Evolutionary conservation across 2,113 vertebrate species (phyloP).

Genomic region (Myotis davidii): DNA sequence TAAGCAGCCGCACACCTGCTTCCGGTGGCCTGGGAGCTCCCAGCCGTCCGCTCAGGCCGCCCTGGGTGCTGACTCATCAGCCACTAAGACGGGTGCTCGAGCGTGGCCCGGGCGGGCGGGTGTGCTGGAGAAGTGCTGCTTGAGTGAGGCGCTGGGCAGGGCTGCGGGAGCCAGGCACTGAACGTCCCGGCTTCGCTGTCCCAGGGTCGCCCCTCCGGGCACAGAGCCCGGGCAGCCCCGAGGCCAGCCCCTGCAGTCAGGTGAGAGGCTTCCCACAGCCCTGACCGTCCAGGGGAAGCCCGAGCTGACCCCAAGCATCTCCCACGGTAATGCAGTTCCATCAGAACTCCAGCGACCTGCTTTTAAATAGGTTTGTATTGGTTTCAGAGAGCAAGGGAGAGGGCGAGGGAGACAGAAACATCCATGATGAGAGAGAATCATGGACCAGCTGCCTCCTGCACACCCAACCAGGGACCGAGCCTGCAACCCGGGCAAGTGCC

Average conservation of each 20-base stretch:
- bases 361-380: no score
- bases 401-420: no score
- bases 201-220: not conserved
- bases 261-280: not conserved
- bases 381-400: no score
- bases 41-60: constrained; percentile 62
- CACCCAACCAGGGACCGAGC: no score
- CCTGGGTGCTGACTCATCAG: constrained; percentile 52
- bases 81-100: constrained; percentile 31
- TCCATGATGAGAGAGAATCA: no score
- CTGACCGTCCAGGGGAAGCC: not conserved
- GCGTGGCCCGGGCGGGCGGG: not conserved
- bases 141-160: not conserved
- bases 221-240: not conserved
- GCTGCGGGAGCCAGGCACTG: not conserved
- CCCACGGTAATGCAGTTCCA: not conserved
- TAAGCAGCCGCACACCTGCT: constrained; percentile 1
- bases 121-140: not conserved
- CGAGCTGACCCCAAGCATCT: not conserved
- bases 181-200: not conserved
- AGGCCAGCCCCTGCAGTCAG: not conserved
- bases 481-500: no score
- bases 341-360: not conserved
- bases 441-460: no score
- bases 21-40: constrained; percentile 11